Evolutionary conservation across 2,888 invertebrate genomes (phyloP).

Genomic region (Dryobota labecula): DNA sequence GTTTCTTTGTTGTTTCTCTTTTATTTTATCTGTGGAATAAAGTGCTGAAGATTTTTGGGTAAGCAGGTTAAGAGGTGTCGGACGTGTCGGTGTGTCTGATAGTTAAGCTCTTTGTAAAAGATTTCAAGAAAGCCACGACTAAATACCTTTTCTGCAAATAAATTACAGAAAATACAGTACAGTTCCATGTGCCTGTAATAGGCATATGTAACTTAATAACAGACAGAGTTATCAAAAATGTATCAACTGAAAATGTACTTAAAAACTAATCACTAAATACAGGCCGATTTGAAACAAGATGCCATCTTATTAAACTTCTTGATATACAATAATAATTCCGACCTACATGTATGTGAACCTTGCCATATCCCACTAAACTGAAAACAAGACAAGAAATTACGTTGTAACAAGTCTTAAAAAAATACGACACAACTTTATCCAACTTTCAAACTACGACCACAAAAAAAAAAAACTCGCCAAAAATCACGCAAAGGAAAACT

Average conservation of each 20-base stretch:
- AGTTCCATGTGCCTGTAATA: not conserved
- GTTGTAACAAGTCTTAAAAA: slow-evolving; percentile 2
- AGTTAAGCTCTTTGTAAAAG: not conserved
- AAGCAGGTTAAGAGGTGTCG: slow-evolving; percentile 22
- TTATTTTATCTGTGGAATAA: slow-evolving; percentile 52
- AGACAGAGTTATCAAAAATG: not conserved
- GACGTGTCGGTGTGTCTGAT: not conserved
- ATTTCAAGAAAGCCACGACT: not conserved
- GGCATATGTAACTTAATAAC: not conserved
- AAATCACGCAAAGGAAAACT: slow-evolving; percentile 59
- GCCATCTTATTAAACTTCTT: not conserved
- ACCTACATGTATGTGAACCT: too few relatives aligned
- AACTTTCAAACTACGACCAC: slow-evolving; percentile 19
- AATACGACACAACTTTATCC: slow-evolving; percentile 18
- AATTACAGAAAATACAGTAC: too few relatives aligned
- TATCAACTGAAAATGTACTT: not conserved
- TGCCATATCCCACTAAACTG: not conserved
- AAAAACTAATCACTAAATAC: not conserved
- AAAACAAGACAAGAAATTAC: not conserved
- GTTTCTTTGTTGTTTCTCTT: slow-evolving; percentile 60
- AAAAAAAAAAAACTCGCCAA: slow-evolving; percentile 34
- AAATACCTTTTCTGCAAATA: not conserved
- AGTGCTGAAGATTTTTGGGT: slow-evolving; percentile 14
- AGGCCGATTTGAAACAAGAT: not conserved
- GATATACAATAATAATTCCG: too few relatives aligned